Conservation (phyloP, 2,888 invertebrate species). For the Yponomeuta plumbellus region DNA sequence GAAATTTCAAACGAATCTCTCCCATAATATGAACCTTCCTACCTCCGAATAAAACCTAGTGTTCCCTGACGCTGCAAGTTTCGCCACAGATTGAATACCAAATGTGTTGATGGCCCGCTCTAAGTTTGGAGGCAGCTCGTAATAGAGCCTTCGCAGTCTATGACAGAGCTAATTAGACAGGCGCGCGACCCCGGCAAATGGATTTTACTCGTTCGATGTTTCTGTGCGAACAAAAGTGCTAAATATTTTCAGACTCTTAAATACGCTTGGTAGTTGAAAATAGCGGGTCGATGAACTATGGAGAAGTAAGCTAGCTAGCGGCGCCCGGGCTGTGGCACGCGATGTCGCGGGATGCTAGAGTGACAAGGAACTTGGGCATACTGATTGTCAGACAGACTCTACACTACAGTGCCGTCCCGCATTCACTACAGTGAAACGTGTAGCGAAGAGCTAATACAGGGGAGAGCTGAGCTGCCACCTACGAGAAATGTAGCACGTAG, state of each 20-base stretch:
- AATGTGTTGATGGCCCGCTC: conserved; percentile 69
- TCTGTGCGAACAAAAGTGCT: conserved; percentile 46
- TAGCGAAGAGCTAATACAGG: not conserved
- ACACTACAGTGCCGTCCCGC: not conserved
- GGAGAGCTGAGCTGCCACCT: conserved; percentile 2
- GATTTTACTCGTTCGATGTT: conserved; percentile 72
- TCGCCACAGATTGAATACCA: conserved; percentile 54
- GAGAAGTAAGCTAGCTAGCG: conserved; percentile 21
- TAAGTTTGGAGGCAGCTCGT: conserved; percentile 72
- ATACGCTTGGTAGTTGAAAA: conserved; percentile 36
- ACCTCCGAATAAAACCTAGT: conserved; percentile 55
- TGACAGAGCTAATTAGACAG: conserved; percentile 76
- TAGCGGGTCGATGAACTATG: conserved; percentile 32
- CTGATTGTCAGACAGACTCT: not conserved
- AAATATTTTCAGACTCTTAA: conserved; percentile 36
- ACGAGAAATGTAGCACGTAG: conserved; percentile 3
- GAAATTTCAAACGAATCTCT: conserved; percentile 56
- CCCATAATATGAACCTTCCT: conserved; percentile 58
- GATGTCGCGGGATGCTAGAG: not conserved
- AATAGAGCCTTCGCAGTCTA: conserved; percentile 76
- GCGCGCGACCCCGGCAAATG: conserved; percentile 69
- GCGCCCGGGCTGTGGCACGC: conserved; percentile 24
- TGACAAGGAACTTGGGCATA: not conserved
- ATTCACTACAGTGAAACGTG: not conserved
- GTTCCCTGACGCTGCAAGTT: conserved; percentile 36